phyloP scores from a whole-genome alignment of 2,888 invertebrate genomes.

The Choreutis nemorana region DNA sequence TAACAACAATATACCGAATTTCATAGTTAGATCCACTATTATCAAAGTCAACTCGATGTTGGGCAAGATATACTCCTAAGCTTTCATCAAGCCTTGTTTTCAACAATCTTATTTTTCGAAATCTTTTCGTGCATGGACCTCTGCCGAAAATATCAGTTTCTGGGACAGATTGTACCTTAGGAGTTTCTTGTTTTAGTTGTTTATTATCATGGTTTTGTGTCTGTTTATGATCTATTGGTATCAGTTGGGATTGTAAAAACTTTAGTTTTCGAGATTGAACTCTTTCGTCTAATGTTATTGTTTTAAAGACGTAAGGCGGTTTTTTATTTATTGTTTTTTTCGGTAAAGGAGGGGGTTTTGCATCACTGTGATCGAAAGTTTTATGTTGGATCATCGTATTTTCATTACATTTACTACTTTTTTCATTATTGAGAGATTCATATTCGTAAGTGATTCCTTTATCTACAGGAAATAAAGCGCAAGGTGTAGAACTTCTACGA shows the following conservation, averaged over 20 bases:
- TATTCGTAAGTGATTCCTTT: slow-evolving; percentile 38
- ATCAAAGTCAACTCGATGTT: slow-evolving; percentile 67
- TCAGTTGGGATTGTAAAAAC: slow-evolving; percentile 51
- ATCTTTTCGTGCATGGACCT: slow-evolving; percentile 68
- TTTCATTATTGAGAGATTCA: slow-evolving; percentile 32
- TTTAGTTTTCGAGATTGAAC: slow-evolving; percentile 59
- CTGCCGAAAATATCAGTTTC: slow-evolving; percentile 56
- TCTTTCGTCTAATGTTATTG: slow-evolving; percentile 54
- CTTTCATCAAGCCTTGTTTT: slow-evolving; percentile 73
- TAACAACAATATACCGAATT: slow-evolving; percentile 69
- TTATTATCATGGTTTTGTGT: slow-evolving; percentile 33
- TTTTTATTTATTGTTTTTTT: slow-evolving; percentile 54
- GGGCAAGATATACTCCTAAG: slow-evolving; percentile 75
- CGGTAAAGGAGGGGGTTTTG: slow-evolving; percentile 53
- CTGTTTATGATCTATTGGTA: slow-evolving; percentile 36
- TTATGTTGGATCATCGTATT: slow-evolving; percentile 18
- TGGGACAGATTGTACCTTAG: slow-evolving; percentile 33
- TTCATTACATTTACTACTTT: slow-evolving; percentile 16
- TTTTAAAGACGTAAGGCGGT: slow-evolving; percentile 48
- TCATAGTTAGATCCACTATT: slow-evolving; percentile 62
- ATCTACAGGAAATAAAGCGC: slow-evolving; percentile 50
- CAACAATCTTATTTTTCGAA: slow-evolving; percentile 71
- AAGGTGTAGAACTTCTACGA: slow-evolving; percentile 55
- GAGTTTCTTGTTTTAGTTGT: slow-evolving; percentile 22
- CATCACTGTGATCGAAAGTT: slow-evolving; percentile 35